phyloP scores from a whole-genome alignment of 2,888 invertebrate genomes.

The Augiades crinisus region DNA sequence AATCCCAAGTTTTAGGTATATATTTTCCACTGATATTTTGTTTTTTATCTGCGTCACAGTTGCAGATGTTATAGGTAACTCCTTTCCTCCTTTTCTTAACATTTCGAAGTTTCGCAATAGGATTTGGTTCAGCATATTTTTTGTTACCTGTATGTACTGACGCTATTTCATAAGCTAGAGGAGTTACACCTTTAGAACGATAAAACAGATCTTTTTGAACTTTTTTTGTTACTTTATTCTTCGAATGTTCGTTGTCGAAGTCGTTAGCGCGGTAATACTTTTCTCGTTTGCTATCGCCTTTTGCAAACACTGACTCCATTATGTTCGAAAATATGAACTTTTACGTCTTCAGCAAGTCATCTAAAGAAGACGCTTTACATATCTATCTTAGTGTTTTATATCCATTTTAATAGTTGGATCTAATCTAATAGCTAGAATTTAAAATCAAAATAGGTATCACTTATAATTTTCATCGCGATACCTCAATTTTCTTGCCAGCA shows the following conservation, averaged over 20 bases:
- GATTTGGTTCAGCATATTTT: neutral
- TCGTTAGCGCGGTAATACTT: neutral
- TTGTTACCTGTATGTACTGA: constrained; percentile 5
- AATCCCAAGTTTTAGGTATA: constrained; percentile 29
- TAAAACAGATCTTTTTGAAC: constrained; percentile 1
- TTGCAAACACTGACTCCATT: constrained; percentile 4
- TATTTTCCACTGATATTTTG: neutral
- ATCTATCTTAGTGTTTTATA: neutral
- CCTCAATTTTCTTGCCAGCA: too few species aligned
- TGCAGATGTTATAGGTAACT: constrained; percentile 12
- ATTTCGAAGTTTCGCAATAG: neutral
- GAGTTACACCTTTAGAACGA: constrained; percentile 9
- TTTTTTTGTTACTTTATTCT: neutral
- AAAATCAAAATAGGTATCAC: too few species aligned
- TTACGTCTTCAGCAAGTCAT: neutral
- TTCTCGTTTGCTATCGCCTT: neutral
- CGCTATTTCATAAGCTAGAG: constrained; percentile 13
- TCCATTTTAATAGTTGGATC: too few species aligned
- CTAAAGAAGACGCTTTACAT: neutral
- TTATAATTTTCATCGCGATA: too few species aligned
- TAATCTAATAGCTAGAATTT: too few species aligned
- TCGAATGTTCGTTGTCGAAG: neutral
- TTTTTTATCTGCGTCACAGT: constrained; percentile 6
- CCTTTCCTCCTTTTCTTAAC: constrained; percentile 6
- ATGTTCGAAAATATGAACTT: neutral